phyloP scores from a whole-genome alignment of 1,140 invertebrate species.

The Zaprionus tsacasi region DNA sequence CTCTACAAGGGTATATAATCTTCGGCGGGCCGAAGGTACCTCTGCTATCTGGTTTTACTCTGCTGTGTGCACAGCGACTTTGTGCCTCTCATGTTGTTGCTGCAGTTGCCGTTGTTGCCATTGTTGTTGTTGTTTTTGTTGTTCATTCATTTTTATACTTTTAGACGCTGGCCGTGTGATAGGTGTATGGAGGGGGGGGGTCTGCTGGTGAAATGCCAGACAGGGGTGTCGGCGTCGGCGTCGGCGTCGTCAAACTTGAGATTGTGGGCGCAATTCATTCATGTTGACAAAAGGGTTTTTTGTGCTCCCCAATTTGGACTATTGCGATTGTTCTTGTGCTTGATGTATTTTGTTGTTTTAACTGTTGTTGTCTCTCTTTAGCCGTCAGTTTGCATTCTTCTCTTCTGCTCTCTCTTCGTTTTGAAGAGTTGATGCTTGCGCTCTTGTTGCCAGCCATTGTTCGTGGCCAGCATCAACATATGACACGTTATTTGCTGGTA shows the following conservation, averaged over 20 bases:
- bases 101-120: slow-evolving; percentile 25
- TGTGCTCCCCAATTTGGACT: slow-evolving; percentile 68
- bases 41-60: too few relatives aligned
- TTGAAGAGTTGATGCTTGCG: slow-evolving; percentile 75
- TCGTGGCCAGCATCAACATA: slow-evolving; percentile 60
- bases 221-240: slow-evolving; percentile 28
- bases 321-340: slow-evolving; percentile 31
- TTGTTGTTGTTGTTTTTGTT: slow-evolving; percentile 36
- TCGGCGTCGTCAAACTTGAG: slow-evolving; percentile 69
- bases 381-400: slow-evolving; percentile 24
- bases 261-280: slow-evolving; percentile 81
- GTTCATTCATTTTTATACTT: slow-evolving; percentile 76
- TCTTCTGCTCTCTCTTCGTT: slow-evolving; percentile 57
- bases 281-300: slow-evolving; percentile 79
- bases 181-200: not conserved
- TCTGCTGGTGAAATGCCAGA: not conserved
- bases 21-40: too few relatives aligned
- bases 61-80: slow-evolving; percentile 16
- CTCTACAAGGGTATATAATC: too few relatives aligned
- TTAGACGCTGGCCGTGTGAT: slow-evolving; percentile 41
- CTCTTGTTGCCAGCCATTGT: slow-evolving; percentile 71
- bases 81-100: slow-evolving; percentile 27
- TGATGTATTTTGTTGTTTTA: slow-evolving; percentile 19
- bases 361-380: not conserved
- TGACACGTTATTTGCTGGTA: slow-evolving; percentile 44